Base-by-base conservation (phyloP, 2,113 vertebrate genomes). In the Casuarius casuarius region DNA sequence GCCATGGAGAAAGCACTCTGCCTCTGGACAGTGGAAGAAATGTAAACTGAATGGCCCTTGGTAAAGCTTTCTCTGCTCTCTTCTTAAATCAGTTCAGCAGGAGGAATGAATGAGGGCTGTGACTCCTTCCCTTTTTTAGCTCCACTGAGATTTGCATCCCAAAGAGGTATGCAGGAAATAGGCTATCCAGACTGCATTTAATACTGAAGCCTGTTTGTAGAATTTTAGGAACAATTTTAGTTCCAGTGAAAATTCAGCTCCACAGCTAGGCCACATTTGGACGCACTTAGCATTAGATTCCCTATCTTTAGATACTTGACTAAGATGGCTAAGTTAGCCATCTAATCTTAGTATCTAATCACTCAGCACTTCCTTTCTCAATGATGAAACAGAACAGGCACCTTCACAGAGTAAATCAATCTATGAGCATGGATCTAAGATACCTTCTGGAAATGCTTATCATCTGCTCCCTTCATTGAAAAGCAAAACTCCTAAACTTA, bases 391-490 rank as follows among this genome's bases (percentile, higher is more conserved):
- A 35, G 77, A 91, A 93, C 35, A 68, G 26, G 2, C 68, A 20
- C 28, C 78, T 83, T 46, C 10, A 44, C 54, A 56, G 54, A 56
- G 71, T 79, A 91, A 92, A 38, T 75, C 25, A 68, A 1, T 61
- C 48, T 68, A 61, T 51, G 74, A 89, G 81, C 28, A 78, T 3
- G 82, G 40, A 86, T 88, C 33, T 87, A 56, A 89, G 62, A 63
- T 63, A 51, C 42, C 20, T 89, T 90, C 54, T 85, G 58, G 67
- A 95, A 95, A 79, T 75, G 75, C 25, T 44, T 90, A 12, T 87
- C 66, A 79, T 94, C 90, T 92, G 46, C 42, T 88, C 13, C 73
- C 48, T 87, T 75, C 28, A 67, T 12, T 83, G 75, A 95, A 89
- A 56, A 75, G 44, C 14, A 85, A 75, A 92, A 4, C 26, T 88